These are phyloP conservation scores for Morpho deidamia DNA, from an alignment of 2,888 invertebrate species.

Conservation along the genomic window DNA sequence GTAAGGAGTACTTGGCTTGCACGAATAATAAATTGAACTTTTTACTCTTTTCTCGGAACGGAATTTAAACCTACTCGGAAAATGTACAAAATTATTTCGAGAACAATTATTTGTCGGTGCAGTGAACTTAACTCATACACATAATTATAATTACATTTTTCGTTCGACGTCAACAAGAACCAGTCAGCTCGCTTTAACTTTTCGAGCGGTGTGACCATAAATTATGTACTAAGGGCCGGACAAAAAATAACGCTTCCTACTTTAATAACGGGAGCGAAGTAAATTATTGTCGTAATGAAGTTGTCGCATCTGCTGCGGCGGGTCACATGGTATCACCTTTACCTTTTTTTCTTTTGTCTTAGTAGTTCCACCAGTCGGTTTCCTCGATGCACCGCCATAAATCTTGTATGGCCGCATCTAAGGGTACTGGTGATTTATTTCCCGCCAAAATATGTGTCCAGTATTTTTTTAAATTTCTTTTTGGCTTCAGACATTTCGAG, in stretches of 20 bases:
- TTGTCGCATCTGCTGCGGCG: slow-evolving; percentile 63
- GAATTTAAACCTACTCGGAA: slow-evolving; percentile 27
- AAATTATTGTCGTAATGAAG: slow-evolving; percentile 69
- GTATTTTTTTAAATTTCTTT: slow-evolving; percentile 49
- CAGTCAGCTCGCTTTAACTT: slow-evolving; percentile 46
- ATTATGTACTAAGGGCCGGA: slow-evolving; percentile 58
- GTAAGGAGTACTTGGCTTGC: slow-evolving; percentile 17
- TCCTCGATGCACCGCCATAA: slow-evolving; percentile 64
- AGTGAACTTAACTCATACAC: slow-evolving; percentile 28
- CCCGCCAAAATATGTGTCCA: slow-evolving; percentile 74
- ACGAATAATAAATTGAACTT: slow-evolving; percentile 20
- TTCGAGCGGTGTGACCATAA: slow-evolving; percentile 59
- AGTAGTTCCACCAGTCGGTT: slow-evolving; percentile 51
- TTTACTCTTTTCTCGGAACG: slow-evolving; percentile 24
- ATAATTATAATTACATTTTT: slow-evolving; percentile 29
- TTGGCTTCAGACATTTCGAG: slow-evolving; percentile 67
- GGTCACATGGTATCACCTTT: slow-evolving; percentile 51
- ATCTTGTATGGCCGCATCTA: slow-evolving; percentile 69
- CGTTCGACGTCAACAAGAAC: slow-evolving; percentile 28
- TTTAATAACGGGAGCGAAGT: slow-evolving; percentile 70
- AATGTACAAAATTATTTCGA: slow-evolving; percentile 27
- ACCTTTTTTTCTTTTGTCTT: slow-evolving; percentile 48
- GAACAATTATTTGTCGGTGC: slow-evolving; percentile 31
- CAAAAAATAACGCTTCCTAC: slow-evolving; percentile 67
- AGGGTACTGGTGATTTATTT: slow-evolving; percentile 67